Conservation (phyloP, 2,113 vertebrate species). For the Dipodomys stephensi region DNA sequence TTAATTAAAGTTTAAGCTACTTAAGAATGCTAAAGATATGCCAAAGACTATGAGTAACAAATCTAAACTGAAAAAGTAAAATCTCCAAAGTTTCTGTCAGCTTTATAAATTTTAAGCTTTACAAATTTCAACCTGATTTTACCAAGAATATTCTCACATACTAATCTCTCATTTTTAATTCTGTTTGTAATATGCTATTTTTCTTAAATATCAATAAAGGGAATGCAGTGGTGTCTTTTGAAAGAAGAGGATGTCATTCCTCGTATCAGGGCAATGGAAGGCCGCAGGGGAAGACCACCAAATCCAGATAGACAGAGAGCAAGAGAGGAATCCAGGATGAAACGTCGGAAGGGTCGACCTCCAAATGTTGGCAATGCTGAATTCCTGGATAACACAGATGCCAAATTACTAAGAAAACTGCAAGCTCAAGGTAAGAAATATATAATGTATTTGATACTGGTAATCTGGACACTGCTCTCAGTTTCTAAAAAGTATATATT, state of each 20-base stretch:
- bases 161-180: slow-evolving; percentile 30
- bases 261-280: slow-evolving; percentile 93
- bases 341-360: slow-evolving; percentile 90
- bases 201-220: slow-evolving; percentile 89
- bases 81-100: slow-evolving; percentile 16
- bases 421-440: slow-evolving; percentile 93
- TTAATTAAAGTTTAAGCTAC: not conserved
- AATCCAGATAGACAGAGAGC: slow-evolving; percentile 87
- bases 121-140: slow-evolving; percentile 43
- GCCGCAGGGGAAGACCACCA: slow-evolving; percentile 90
- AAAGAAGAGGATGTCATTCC: slow-evolving; percentile 93
- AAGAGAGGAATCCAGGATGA: slow-evolving; percentile 86
- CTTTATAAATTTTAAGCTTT: not conserved
- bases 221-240: slow-evolving; percentile 95
- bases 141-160: slow-evolving; percentile 16
- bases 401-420: slow-evolving; percentile 94
- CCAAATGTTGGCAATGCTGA: slow-evolving; percentile 88
- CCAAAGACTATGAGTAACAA: slow-evolving; percentile 22
- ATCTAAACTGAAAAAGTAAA: slow-evolving; percentile 49
- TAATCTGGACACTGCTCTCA: not conserved
- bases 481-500: slow-evolving; percentile 46
- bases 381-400: slow-evolving; percentile 87
- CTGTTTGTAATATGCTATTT: slow-evolving; percentile 77
- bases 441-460: not conserved
- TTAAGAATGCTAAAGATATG: not conserved